A percentile compares a stretch with the other conserved stretches of the same genome.
phyloP scores from a whole-genome alignment of 2,113 vertebrate species.

The Notarius quadriscutis region DNA sequence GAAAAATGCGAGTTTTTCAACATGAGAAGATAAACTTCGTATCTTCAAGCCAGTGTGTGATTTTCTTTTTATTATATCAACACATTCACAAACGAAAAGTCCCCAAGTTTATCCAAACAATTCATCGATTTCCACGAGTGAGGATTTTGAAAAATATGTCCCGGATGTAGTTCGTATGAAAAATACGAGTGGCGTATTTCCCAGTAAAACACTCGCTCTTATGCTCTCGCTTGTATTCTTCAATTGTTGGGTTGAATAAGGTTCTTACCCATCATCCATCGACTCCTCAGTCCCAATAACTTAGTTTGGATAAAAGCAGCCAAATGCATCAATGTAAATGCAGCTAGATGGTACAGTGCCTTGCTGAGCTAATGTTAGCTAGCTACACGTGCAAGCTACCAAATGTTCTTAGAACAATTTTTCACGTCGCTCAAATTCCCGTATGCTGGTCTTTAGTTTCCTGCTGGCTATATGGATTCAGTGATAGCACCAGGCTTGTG shows the following conservation, averaged over 20 bases:
- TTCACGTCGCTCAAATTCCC: background rate
- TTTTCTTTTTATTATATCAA: too few species aligned
- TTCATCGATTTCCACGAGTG: too few species aligned
- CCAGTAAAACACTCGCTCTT: too few species aligned
- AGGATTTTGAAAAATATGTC: too few species aligned
- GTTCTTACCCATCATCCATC: background rate
- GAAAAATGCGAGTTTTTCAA: too few species aligned
- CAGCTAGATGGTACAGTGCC: background rate
- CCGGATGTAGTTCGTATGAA: too few species aligned
- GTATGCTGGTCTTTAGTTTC: background rate
- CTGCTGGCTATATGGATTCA: background rate
- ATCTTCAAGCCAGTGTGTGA: too few species aligned
- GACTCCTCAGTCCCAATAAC: background rate
- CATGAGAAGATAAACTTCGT: too few species aligned
- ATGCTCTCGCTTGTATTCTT: background rate
- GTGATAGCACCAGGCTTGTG: background rate
- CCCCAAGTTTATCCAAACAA: too few species aligned
- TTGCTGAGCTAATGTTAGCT: background rate
- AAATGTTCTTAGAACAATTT: background rate
- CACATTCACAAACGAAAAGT: too few species aligned
- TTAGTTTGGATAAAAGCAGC: background rate
- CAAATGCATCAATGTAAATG: background rate
- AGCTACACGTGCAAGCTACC: background rate
- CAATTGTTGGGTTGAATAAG: background rate
- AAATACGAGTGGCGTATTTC: too few species aligned